Evolutionary conservation across 2,888 invertebrate species (phyloP).

Genomic region (Drosophila ustulata): DNA sequence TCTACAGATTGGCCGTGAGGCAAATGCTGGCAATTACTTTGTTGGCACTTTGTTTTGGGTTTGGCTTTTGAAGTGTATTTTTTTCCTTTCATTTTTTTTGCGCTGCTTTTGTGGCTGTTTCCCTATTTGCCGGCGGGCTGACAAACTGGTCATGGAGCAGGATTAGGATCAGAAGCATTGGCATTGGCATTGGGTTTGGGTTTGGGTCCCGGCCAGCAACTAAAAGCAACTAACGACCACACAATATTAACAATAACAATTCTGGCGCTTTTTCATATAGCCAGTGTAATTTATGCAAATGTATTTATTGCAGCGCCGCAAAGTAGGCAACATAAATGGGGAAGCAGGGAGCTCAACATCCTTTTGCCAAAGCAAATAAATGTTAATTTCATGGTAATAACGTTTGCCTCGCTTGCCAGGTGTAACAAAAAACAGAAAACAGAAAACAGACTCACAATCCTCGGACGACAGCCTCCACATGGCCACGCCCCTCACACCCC

Average conservation of each 20-base stretch:
- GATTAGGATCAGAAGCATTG: constrained; percentile 8
- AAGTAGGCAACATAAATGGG: constrained; percentile 35
- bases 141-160: constrained; percentile 17
- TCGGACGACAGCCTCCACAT: not conserved
- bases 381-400: constrained; percentile 77
- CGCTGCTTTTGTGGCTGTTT: constrained; percentile 10
- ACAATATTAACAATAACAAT: constrained; percentile 30
- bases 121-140: constrained; percentile 36
- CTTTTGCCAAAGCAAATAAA: constrained; percentile 68
- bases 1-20: constrained; percentile 36
- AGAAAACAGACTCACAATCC: constrained; percentile 26
- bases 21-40: constrained; percentile 67
- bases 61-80: constrained; percentile 55
- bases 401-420: constrained; percentile 57
- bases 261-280: constrained; percentile 41
- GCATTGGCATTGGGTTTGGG: constrained; percentile 15
- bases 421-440: constrained; percentile 53
- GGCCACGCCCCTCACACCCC: not conserved
- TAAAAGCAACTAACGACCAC: constrained; percentile 28
- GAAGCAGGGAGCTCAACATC: constrained; percentile 20
- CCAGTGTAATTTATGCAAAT: constrained; percentile 70
- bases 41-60: constrained; percentile 70
- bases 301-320: constrained; percentile 69
- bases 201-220: constrained; percentile 28
- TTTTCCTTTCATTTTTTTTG: constrained; percentile 9